A percentile compares a stretch with the other conserved stretches of the same genome.
Conservation (phyloP, 2,113 vertebrate species). For the Brachyhypopomus occidentalis region DNA sequence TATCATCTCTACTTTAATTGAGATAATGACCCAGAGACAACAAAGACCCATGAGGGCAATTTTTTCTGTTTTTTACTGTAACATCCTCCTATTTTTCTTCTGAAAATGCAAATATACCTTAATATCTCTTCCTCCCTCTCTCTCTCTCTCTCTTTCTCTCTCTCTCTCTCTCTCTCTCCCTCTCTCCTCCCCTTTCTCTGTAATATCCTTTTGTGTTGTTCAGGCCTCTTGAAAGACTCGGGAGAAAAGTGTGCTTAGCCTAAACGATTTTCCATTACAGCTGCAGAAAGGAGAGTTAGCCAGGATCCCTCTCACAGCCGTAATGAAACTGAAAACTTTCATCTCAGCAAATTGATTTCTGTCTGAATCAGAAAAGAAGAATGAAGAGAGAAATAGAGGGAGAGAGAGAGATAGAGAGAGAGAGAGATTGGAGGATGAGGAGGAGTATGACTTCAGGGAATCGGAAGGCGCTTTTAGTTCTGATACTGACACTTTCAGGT, state of each 20-base stretch:
- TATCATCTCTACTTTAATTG: conserved; percentile 63
- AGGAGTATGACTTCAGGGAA: conserved; percentile 37
- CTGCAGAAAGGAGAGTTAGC: conserved; percentile 69
- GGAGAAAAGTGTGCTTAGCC: conserved; percentile 57
- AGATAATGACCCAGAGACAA: conserved; percentile 63
- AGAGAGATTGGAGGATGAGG: neutral
- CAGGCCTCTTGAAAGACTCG: no score
- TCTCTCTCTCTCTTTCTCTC: neutral
- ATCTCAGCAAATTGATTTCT: conserved; percentile 77
- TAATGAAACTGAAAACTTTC: conserved; percentile 81
- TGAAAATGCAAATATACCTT: neutral
- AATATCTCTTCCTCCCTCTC: neutral
- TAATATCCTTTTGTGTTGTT: neutral
- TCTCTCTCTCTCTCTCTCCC: neutral
- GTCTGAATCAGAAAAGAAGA: conserved; percentile 63
- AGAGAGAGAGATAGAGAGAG: conserved; percentile 21
- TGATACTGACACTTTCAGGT: neutral
- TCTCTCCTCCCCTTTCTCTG: neutral
- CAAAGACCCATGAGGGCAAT: conserved; percentile 44
- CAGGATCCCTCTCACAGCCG: conserved; percentile 75
- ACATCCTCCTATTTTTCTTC: neutral
- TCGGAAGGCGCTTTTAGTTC: neutral
- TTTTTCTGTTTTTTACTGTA: conserved; percentile 37
- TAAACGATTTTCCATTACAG: conserved; percentile 78
- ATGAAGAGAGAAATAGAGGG: conserved; percentile 36